A percentile compares a stretch with the other conserved stretches of the same genome.
Conservation (phyloP, 2,888 invertebrate genomes). For the Spodoptera littoralis region DNA sequence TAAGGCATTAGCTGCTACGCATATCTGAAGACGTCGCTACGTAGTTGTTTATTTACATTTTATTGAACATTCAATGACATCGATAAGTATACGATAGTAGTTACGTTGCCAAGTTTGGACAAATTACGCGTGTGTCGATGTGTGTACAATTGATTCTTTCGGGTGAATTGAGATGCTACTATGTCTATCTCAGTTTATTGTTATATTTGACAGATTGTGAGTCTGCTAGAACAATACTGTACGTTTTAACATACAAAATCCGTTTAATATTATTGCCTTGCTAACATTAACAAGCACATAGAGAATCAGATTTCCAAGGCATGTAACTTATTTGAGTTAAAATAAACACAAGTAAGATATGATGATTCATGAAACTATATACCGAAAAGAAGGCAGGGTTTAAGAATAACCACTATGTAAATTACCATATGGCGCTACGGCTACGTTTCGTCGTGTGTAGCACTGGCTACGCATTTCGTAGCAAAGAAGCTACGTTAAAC, state of each 20-base stretch:
- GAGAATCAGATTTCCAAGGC: neutral
- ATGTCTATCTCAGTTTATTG: conserved; percentile 16
- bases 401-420: conserved; percentile 12
- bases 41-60: conserved; percentile 55
- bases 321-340: neutral
- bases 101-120: conserved; percentile 51
- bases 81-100: conserved; percentile 43
- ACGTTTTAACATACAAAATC: neutral
- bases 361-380: neutral
- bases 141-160: conserved; percentile 39
- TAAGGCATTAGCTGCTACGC: neutral
- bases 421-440: conserved; percentile 33
- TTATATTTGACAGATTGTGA: neutral
- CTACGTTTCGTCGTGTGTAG: conserved; percentile 46
- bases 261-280: neutral
- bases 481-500: conserved; percentile 40
- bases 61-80: conserved; percentile 46
- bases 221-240: neutral
- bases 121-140: conserved; percentile 41
- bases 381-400: conserved; percentile 1
- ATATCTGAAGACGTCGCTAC: conserved; percentile 1
- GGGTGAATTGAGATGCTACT: conserved; percentile 14
- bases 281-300: neutral
- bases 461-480: conserved; percentile 58
- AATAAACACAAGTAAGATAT: neutral